Base-by-base conservation (phyloP, 2,113 vertebrate genomes). In the Vicugna pacos region DNA sequence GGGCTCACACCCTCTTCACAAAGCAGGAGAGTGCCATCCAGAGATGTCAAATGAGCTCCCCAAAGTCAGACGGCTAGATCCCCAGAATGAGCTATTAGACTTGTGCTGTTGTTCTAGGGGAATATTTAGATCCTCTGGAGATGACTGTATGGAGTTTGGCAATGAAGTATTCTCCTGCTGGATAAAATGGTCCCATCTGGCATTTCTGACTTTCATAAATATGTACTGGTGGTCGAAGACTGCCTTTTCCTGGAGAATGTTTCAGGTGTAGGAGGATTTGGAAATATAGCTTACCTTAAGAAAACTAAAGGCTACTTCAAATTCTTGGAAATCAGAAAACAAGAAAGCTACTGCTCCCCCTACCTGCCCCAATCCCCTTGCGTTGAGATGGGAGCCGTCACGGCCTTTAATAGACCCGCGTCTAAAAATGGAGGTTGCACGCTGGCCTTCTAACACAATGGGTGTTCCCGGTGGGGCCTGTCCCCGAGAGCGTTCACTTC, bases 311-410 rank as follows among this genome's bases (percentile, higher is more conserved):
- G 1, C 22, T 70, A 26, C 67, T 54, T 14, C 52, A 54, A 90
- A 67, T 52, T 88, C 35, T 46, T 95, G 38, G n/a, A 96, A 70
- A 69, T 88, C n/a, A 91, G 65, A 94, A 94, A 79, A 75, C 10
- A 72, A 72, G 26, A 77, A 89, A 54, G 1, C 16, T 5, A 28
- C 17, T 67, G 5, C 8, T 85, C 12, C 12, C 6, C 80, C 1
- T 65, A 89, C 3, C 5, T 0, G 1, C 19, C 12, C 24, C 7
- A 6, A 0, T 30, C 6, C 67, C 5, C 3, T 20, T 3, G 22
- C 19, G 84, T 26, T 30, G 42, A 96, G 10, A 77, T 42, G 22
- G 65, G 42, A 77, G 35, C 38, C 38, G 38, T 42, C 38, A 42
- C 38, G 5, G 38, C 38, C 30, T 69, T 50, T 50, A 52, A 50